Evolutionary conservation across 1,140 invertebrate genomes (phyloP).

Genomic region (Bombus affinis): DNA sequence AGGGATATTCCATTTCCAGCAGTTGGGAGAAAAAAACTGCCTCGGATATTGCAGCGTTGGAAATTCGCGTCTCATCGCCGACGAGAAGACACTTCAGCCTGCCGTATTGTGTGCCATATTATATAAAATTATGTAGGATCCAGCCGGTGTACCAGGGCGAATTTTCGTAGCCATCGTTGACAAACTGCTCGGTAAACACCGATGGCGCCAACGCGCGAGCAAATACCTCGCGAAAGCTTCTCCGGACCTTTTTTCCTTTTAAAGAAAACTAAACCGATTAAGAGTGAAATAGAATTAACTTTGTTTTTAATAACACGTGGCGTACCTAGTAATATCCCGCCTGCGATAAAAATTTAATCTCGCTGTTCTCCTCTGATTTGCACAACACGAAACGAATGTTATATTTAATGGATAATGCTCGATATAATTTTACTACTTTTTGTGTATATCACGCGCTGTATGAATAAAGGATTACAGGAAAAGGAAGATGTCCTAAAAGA

Average conservation of each 20-base stretch:
- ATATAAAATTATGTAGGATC: slow-evolving; percentile 19
- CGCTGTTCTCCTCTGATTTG: background rate
- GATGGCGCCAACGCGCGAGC: no score
- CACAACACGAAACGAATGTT: background rate
- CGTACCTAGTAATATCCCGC: background rate
- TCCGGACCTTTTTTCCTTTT: no score
- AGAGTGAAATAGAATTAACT: background rate
- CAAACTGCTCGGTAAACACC: background rate
- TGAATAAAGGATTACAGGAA: no score
- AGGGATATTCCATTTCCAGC: slow-evolving; percentile 46
- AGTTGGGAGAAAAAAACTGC: slow-evolving; percentile 18
- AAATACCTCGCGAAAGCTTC: background rate
- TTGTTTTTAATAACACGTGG: background rate
- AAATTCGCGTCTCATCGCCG: slow-evolving; percentile 20
- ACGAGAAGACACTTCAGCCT: slow-evolving; percentile 17
- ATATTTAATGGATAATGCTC: background rate
- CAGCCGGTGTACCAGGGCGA: background rate
- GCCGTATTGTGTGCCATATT: slow-evolving; percentile 15
- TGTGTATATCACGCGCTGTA: no score
- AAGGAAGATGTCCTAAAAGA: no score
- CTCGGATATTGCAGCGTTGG: slow-evolving; percentile 13
- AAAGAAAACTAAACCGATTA: background rate
- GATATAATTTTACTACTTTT: no score
- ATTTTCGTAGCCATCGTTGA: slow-evolving; percentile 2
- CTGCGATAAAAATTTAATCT: background rate